These are phyloP conservation scores for Brachyrhaphis roseni DNA, from an alignment of 2,797 vertebrate species.

Conservation along the genomic window DNA sequence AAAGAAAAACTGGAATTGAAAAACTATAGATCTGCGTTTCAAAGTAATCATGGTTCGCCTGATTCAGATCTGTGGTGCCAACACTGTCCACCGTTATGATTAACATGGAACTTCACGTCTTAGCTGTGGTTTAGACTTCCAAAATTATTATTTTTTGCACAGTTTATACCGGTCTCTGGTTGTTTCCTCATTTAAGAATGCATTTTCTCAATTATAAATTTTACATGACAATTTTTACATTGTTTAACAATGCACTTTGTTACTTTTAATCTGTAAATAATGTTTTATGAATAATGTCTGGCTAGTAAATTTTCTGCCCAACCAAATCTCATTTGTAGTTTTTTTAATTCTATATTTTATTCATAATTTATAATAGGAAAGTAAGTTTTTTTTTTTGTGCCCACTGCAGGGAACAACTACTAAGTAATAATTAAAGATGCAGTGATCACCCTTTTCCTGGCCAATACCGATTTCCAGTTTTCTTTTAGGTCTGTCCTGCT, in stretches of 20 bases:
- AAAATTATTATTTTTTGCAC: background rate
- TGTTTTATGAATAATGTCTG: background rate
- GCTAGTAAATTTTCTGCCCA: background rate
- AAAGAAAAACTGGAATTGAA: constrained; percentile 17
- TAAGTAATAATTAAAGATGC: background rate
- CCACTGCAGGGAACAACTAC: background rate
- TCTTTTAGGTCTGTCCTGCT: background rate
- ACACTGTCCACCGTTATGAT: background rate
- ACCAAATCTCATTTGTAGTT: background rate
- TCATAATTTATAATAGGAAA: background rate
- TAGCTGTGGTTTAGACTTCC: background rate
- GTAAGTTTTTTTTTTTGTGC: background rate
- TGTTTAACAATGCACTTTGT: background rate
- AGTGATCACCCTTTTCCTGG: background rate
- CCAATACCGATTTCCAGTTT: background rate
- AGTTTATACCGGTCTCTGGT: background rate
- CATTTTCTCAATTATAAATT: background rate
- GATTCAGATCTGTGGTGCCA: background rate
- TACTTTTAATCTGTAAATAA: background rate
- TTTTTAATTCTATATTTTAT: background rate
- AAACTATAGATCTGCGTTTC: constrained; percentile 4
- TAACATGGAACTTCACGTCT: background rate
- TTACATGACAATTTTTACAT: background rate
- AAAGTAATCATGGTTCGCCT: constrained; percentile 8
- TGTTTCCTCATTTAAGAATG: background rate